A percentile compares a stretch with the other conserved stretches of the same genome.
phyloP scores from a whole-genome alignment of 2,113 vertebrate genomes.

The Percopsis transmontana region DNA sequence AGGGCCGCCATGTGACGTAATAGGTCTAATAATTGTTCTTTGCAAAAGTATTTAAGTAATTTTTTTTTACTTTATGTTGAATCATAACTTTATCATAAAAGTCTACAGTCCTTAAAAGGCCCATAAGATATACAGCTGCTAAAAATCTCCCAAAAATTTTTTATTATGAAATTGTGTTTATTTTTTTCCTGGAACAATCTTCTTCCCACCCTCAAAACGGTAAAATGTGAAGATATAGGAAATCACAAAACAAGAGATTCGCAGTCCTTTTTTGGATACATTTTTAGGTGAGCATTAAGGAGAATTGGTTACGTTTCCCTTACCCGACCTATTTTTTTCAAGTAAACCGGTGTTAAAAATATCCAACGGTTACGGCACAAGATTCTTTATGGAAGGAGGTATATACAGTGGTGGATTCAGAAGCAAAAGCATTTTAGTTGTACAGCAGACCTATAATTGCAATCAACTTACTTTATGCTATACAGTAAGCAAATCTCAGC shows the following conservation, averaged over 20 bases:
- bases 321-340: no score
- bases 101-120: no score
- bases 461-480: not conserved
- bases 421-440: not conserved
- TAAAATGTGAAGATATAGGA: slow-evolving; percentile 4
- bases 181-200: not conserved
- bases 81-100: no score
- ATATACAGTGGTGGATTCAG: not conserved
- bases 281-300: not conserved
- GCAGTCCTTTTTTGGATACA: no score
- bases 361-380: slow-evolving; percentile 1
- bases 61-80: no score
- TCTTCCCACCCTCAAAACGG: slow-evolving; percentile 42
- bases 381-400: not conserved
- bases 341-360: not conserved
- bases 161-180: not conserved
- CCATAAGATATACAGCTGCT: no score
- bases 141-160: not conserved
- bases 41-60: no score
- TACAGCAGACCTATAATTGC: not conserved
- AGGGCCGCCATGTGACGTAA: not conserved
- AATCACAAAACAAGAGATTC: slow-evolving; percentile 19
- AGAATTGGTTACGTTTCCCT: no score
- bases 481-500: slow-evolving; percentile 27
- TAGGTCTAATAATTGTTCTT: not conserved